A percentile compares a stretch with the other conserved stretches of the same genome.
phyloP scores from a whole-genome alignment of 2,113 vertebrate species.

The Tachycineta bicolor region DNA sequence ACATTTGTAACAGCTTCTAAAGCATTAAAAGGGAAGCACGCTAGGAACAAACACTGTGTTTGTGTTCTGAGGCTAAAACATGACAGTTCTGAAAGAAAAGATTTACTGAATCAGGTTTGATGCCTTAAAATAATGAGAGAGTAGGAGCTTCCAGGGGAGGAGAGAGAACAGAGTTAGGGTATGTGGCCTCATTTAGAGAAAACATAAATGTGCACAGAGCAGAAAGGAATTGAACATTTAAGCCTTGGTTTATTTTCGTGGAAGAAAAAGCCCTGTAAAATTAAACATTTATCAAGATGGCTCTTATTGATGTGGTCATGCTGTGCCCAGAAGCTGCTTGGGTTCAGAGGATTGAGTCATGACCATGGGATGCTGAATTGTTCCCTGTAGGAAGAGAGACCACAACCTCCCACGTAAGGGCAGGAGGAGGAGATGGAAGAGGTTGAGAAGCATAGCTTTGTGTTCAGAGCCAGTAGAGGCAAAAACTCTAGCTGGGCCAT shows the following conservation, averaged over 20 bases:
- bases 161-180: not conserved
- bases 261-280: not conserved
- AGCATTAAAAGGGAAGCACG: slow-evolving; percentile 46
- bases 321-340: not conserved
- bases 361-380: not conserved
- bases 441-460: not conserved
- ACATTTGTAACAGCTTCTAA: slow-evolving; percentile 53
- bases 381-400: not conserved
- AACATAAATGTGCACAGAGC: slow-evolving; percentile 9
- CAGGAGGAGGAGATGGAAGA: not conserved
- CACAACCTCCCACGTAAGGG: not conserved
- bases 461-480: not conserved
- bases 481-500: not conserved
- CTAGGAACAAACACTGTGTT: slow-evolving; percentile 50
- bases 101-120: slow-evolving; percentile 52
- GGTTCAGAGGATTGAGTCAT: not conserved
- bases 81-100: slow-evolving; percentile 51
- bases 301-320: not conserved
- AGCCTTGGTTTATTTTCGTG: not conserved
- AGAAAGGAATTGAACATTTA: slow-evolving; percentile 15
- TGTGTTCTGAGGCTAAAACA: slow-evolving; percentile 63
- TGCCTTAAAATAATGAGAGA: slow-evolving; percentile 48
- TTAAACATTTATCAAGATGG: slow-evolving; percentile 26
- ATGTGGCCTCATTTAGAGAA: slow-evolving; percentile 30
- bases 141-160: not conserved